phyloP scores from a whole-genome alignment of 2,888 invertebrate genomes.

The Polydrusus cervinus region DNA sequence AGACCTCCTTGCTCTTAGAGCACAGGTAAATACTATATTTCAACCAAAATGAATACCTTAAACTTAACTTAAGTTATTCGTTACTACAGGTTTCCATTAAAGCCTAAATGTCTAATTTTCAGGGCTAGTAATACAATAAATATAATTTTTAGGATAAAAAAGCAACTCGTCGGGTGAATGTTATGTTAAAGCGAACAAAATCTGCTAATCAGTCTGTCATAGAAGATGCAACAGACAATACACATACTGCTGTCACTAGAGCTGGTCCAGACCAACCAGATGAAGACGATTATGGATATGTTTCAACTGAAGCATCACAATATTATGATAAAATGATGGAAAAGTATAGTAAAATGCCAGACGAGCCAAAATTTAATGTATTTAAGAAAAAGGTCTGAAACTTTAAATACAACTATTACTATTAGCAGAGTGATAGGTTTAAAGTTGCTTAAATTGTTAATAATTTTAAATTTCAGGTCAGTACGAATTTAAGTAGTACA shows the following conservation, averaged over 20 bases:
- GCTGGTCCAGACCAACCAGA: slow-evolving; percentile 87
- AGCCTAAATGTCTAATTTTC: neutral
- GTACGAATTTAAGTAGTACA: slow-evolving; percentile 74
- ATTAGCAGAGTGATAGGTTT: too few relatives aligned
- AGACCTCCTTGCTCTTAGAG: slow-evolving; percentile 77
- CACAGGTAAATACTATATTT: slow-evolving; percentile 66
- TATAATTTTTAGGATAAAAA: slow-evolving; percentile 67
- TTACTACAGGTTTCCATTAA: too few relatives aligned
- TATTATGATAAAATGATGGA: slow-evolving; percentile 90
- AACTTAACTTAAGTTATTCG: too few relatives aligned
- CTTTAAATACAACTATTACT: too few relatives aligned
- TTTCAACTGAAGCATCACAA: slow-evolving; percentile 87
- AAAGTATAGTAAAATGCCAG: slow-evolving; percentile 83
- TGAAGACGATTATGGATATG: slow-evolving; percentile 94
- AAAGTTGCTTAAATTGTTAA: too few relatives aligned
- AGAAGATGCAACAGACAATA: slow-evolving; percentile 85
- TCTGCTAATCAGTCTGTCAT: slow-evolving; percentile 91
- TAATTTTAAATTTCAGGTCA: slow-evolving; percentile 56
- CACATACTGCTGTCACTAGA: slow-evolving; percentile 84
- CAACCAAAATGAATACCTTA: neutral
- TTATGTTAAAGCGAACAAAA: slow-evolving; percentile 86
- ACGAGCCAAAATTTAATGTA: slow-evolving; percentile 81
- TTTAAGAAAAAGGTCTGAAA: slow-evolving; percentile 69
- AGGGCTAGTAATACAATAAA: neutral
- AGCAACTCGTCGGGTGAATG: slow-evolving; percentile 69